Evolutionary conservation across 2,113 vertebrate species (phyloP).

Genomic region (Nanorana parkeri): DNA sequence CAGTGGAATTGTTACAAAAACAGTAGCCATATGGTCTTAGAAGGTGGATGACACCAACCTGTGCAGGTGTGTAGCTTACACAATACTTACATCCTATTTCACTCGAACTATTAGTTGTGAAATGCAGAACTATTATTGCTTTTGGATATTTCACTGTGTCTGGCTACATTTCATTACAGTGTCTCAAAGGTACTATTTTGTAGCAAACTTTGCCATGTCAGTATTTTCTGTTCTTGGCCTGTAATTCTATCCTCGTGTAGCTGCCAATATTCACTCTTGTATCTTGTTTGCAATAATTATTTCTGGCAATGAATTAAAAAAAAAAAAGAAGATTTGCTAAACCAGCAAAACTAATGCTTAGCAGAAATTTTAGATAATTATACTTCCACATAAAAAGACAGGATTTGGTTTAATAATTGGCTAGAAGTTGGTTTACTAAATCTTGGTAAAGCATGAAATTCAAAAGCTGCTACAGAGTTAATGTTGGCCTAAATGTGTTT

Average conservation of each 20-base stretch:
- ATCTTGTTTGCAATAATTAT: constrained; percentile 36
- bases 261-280: constrained; percentile 41
- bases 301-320: constrained; percentile 8
- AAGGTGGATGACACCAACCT: no score
- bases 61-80: no score
- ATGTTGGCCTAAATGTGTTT: no score
- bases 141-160: background rate
- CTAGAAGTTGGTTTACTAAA: background rate
- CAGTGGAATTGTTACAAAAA: no score
- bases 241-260: background rate
- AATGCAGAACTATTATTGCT: no score
- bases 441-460: no score
- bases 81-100: no score
- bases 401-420: background rate
- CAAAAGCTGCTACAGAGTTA: no score
- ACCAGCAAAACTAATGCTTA: constrained; percentile 1
- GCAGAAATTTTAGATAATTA: background rate
- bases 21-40: no score
- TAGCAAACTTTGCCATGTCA: constrained; percentile 15
- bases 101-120: no score
- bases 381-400: constrained; percentile 10
- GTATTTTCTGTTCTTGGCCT: constrained; percentile 12
- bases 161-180: background rate
- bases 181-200: constrained; percentile 1
- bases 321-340: constrained; percentile 30